A percentile compares a stretch with the other conserved stretches of the same genome.
Conservation (phyloP, 2,888 invertebrate species). For the Scaptodrosophila latifasciaeformis region DNA sequence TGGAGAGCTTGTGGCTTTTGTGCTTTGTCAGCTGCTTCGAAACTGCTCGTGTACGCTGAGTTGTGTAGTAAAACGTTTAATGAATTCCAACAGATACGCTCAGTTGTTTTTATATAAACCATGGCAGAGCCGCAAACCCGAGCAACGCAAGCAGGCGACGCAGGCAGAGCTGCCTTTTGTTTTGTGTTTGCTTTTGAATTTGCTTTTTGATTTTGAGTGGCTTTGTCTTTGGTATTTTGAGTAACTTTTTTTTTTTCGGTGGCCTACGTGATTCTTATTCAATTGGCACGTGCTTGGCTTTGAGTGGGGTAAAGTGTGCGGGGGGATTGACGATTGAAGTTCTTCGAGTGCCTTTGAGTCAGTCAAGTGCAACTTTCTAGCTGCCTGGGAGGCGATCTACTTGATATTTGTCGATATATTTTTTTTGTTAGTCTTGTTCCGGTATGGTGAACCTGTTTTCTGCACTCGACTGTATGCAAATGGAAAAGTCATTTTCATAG, state of each 20-base stretch:
- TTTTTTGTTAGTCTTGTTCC: too few relatives aligned
- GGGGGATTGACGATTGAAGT: neutral
- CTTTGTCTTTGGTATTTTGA: too few relatives aligned
- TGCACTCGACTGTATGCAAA: slow-evolving; percentile 2
- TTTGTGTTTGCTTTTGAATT: slow-evolving; percentile 45
- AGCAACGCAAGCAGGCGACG: slow-evolving; percentile 2
- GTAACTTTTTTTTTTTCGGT: neutral
- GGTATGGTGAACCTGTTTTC: slow-evolving; percentile 1
- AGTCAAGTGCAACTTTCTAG: neutral
- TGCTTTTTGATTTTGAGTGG: slow-evolving; percentile 28
- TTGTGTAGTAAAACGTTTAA: slow-evolving; percentile 70
- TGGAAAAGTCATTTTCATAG: neutral
- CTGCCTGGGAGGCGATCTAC: neutral
- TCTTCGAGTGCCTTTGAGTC: neutral
- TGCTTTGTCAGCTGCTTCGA: slow-evolving; percentile 15
- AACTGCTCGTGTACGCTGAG: slow-evolving; percentile 51
- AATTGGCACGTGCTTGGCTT: slow-evolving; percentile 42
- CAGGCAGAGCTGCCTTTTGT: slow-evolving; percentile 25
- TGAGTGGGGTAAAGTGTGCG: neutral
- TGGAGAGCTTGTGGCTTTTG: too few relatives aligned
- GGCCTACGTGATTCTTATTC: slow-evolving; percentile 47
- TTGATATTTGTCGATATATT: too few relatives aligned
- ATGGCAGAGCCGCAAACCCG: slow-evolving; percentile 38
- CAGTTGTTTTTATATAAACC: slow-evolving; percentile 72
- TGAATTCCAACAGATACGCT: slow-evolving; percentile 70